These are phyloP conservation scores for Brenthis ino DNA, from an alignment of 2,888 invertebrate genomes.

Conservation along the genomic window DNA sequence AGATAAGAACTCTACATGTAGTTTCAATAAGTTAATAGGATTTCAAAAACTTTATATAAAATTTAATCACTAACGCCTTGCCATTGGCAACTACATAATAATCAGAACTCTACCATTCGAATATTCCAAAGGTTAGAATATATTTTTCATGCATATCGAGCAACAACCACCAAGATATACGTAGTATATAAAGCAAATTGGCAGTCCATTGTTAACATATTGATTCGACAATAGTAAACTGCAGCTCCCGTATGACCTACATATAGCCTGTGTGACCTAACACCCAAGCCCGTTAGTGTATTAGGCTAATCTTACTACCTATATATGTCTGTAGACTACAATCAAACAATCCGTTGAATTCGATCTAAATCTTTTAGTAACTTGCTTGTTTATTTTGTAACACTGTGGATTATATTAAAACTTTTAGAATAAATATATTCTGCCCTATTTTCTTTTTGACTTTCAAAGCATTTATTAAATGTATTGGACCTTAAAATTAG, in stretches of 20 bases:
- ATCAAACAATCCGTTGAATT: slow-evolving; percentile 10
- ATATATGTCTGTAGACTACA: slow-evolving; percentile 7
- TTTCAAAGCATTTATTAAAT: too few relatives aligned
- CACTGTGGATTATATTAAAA: too few relatives aligned
- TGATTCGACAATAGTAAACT: slow-evolving; percentile 58
- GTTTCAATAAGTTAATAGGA: too few relatives aligned
- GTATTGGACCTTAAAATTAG: too few relatives aligned
- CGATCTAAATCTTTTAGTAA: neutral
- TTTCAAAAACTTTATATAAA: too few relatives aligned
- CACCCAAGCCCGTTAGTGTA: slow-evolving; percentile 26
- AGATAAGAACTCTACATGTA: too few relatives aligned
- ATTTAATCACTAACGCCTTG: too few relatives aligned
- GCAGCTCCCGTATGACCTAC: slow-evolving; percentile 63
- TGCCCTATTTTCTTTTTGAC: too few relatives aligned
- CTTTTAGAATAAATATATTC: too few relatives aligned
- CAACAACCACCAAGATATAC: slow-evolving; percentile 17
- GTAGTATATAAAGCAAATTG: slow-evolving; percentile 31
- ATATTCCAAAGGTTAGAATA: neutral
- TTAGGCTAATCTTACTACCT: slow-evolving; percentile 17
- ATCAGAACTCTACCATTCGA: too few relatives aligned
- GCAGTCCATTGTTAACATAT: slow-evolving; percentile 49
- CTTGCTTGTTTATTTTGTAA: too few relatives aligned
- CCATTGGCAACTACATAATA: too few relatives aligned
- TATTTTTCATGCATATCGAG: slow-evolving; percentile 14
- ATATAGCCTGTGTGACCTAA: slow-evolving; percentile 51